Evolutionary conservation across 2,888 invertebrate species (phyloP), one percentile per base, ranked within the genome.

Genomic region (Cheilosia soror): DNA sequence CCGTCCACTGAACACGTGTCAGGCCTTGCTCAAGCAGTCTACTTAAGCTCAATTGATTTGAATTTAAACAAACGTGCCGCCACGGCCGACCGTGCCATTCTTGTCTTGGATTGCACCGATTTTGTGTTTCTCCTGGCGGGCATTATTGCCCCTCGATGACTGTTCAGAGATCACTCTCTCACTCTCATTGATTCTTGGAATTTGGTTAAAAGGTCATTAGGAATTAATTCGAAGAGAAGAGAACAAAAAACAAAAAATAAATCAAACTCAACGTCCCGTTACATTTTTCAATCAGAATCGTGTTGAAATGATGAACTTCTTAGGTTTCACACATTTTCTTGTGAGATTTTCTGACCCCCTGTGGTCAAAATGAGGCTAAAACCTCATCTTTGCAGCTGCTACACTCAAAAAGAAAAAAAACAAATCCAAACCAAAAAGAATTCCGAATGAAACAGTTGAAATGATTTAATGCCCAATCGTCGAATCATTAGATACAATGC

Each of bases 31-130:
- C 58, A 75, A 84, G 66, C 79, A 76, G 75, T 71, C 66, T 55
- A 76, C 69, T 84, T 84, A 71, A 79, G 65, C 71, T 76, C 65
- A 84, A 84, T 84, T 84, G 84, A 80, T 79, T 84, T 76, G 71
- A 80, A 84, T 71, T 79, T 57, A 15, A 80, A 84, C 80, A 80
- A 84, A 84, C 84, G 80, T 55, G 80, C 84, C 84, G 84, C 84
- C 42, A n/a, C 31, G 13, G 27, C 25, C 47, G 25, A 42, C 25
- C 31, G 42, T 83, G 72, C 65, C 71, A 76, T 71, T 75, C 65
- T 49, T 53, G 58, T 51, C 55, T n/a, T 37, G 11, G 47, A 73
- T 69, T 84, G 84, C 79, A 84, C 66, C 71, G 71, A 71, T 84
- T 75, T 51, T 60, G 40, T 37, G 31, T 57, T 53, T 63, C 77